phyloP scores from a whole-genome alignment of 2,797 vertebrate species.

The Enteromius fasciolatus region DNA sequence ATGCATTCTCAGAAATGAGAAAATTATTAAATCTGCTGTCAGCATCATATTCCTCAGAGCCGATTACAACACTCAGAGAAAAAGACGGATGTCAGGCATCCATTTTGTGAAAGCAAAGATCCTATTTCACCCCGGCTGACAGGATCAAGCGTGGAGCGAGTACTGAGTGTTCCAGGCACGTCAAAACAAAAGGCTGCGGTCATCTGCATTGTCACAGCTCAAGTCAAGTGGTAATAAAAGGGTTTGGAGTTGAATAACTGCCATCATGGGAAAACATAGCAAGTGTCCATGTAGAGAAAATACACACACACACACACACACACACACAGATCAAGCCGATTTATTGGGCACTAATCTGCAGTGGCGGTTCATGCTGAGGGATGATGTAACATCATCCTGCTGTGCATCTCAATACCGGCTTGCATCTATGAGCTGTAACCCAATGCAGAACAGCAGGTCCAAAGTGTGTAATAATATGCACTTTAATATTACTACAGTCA shows the following conservation, averaged over 20 bases:
- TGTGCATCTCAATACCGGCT: slow-evolving; percentile 30
- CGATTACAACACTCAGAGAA: background rate
- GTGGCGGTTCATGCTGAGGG: slow-evolving; percentile 47
- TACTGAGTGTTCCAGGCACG: background rate
- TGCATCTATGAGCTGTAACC: background rate
- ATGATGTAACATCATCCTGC: slow-evolving; percentile 71
- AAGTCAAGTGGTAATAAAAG: slow-evolving; percentile 10
- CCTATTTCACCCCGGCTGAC: background rate
- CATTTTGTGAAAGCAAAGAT: background rate
- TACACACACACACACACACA: background rate
- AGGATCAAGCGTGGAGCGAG: background rate
- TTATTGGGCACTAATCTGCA: slow-evolving; percentile 57
- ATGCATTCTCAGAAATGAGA: background rate
- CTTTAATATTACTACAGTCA: background rate
- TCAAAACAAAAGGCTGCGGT: background rate
- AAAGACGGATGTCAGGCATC: background rate
- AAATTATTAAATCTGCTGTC: background rate
- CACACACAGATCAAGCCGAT: background rate
- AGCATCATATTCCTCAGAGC: background rate
- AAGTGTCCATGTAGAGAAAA: background rate
- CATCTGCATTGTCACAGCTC: background rate
- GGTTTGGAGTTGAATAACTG: slow-evolving; percentile 4
- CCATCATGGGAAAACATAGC: background rate
- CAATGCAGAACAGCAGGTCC: slow-evolving; percentile 15
- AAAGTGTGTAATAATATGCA: background rate